Percentiles rank a stretch among this genome's conserved stretches.
phyloP scores from a whole-genome alignment of 2,888 invertebrate genomes.

The Conchocele bisecta region DNA sequence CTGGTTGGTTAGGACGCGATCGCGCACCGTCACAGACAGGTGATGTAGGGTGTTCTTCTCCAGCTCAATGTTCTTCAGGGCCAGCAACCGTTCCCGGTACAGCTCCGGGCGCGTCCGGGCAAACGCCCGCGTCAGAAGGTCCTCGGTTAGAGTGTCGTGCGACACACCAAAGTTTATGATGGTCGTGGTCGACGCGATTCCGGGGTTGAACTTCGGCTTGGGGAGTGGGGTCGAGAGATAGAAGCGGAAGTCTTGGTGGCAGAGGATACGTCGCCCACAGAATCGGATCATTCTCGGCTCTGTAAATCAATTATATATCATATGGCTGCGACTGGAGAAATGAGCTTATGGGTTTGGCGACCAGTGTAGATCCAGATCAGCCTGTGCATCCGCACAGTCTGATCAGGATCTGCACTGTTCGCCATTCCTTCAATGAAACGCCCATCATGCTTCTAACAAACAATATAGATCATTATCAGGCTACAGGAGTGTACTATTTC shows the following conservation, averaged over 20 bases:
- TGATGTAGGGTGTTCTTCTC: slow-evolving; percentile 71
- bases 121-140: slow-evolving; percentile 78
- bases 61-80: slow-evolving; percentile 71
- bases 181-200: slow-evolving; percentile 76
- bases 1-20: slow-evolving; percentile 69
- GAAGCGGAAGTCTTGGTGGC: slow-evolving; percentile 79
- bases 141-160: slow-evolving; percentile 79
- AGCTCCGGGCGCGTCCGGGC: slow-evolving; percentile 78
- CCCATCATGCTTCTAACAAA: too few relatives aligned
- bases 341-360: too few relatives aligned
- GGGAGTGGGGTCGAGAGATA: slow-evolving; percentile 75
- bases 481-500: too few relatives aligned
- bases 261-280: slow-evolving; percentile 79
- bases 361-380: too few relatives aligned
- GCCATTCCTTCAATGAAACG: too few relatives aligned
- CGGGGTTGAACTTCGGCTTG: slow-evolving; percentile 77
- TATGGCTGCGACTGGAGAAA: too few relatives aligned
- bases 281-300: slow-evolving; percentile 80
- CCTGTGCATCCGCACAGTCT: too few relatives aligned
- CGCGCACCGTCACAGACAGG: slow-evolving; percentile 69
- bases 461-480: too few relatives aligned
- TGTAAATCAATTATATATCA: slow-evolving; percentile 48
- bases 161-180: slow-evolving; percentile 80
- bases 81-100: slow-evolving; percentile 75
- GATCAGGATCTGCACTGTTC: too few relatives aligned